phyloP scores from a whole-genome alignment of 2,113 vertebrate genomes.

The Dasyprocta punctata region DNA sequence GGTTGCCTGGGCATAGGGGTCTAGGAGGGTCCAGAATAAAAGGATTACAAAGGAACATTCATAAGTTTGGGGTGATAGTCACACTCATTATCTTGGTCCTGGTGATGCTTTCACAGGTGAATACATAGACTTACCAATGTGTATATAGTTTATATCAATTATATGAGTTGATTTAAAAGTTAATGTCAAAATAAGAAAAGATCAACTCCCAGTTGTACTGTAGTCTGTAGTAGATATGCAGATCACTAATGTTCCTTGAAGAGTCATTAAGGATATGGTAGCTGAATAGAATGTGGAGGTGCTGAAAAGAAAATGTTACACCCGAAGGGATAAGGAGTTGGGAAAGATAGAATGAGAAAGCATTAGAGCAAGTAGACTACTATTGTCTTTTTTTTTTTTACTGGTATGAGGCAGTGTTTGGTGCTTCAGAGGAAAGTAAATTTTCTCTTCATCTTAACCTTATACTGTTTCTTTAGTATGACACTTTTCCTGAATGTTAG shows the following conservation, averaged over 20 bases:
- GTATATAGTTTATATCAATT: slow-evolving; percentile 8
- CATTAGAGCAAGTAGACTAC: slow-evolving; percentile 26
- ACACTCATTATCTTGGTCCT: slow-evolving; percentile 30
- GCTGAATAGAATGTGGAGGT: background rate
- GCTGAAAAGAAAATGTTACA: slow-evolving; percentile 25
- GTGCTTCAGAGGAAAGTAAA: background rate
- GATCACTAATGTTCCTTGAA: background rate
- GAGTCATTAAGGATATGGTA: background rate
- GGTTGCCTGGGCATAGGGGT: background rate
- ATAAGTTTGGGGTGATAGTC: background rate
- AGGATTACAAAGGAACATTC: background rate
- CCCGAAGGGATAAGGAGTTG: background rate
- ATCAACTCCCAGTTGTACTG: background rate
- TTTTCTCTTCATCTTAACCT: slow-evolving; percentile 37
- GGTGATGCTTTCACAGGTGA: background rate
- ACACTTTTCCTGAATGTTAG: background rate
- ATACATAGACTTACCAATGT: background rate
- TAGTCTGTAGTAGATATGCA: background rate
- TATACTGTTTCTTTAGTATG: slow-evolving; percentile 31
- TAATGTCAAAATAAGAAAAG: slow-evolving; percentile 46
- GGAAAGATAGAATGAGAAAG: background rate
- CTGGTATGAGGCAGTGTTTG: slow-evolving; percentile 46
- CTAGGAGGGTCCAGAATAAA: background rate
- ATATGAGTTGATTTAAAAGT: slow-evolving; percentile 44
- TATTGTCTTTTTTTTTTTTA: slow-evolving; percentile 21